Evolutionary conservation across 1,140 invertebrate genomes (phyloP).

Genomic region (Halyomorpha halys): DNA sequence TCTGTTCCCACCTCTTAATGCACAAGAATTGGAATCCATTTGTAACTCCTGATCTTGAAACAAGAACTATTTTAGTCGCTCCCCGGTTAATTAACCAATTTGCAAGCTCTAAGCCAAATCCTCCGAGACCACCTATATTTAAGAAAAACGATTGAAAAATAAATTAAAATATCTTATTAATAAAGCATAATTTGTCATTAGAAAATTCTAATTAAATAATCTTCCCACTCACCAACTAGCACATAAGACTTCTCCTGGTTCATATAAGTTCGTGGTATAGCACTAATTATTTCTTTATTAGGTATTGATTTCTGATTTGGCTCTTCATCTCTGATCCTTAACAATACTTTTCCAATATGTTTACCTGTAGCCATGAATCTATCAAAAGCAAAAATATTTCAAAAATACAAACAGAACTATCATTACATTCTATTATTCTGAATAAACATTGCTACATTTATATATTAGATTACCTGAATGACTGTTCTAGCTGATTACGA

Average conservation of each 20-base stretch:
- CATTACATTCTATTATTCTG: not conserved
- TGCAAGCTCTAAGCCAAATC: slow-evolving; percentile 88
- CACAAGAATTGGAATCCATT: slow-evolving; percentile 80
- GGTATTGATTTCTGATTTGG: slow-evolving; percentile 36
- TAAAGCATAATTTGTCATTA: not conserved
- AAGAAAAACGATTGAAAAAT: not conserved
- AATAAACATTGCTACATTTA: not conserved
- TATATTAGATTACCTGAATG: slow-evolving; percentile 50
- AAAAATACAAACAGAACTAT: not conserved
- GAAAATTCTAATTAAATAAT: too few species aligned
- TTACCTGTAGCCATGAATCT: slow-evolving; percentile 92
- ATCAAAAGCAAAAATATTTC: too few species aligned
- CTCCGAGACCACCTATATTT: slow-evolving; percentile 73
- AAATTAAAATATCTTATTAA: not conserved
- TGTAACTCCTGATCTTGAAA: slow-evolving; percentile 74
- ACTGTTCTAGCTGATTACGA: slow-evolving; percentile 77
- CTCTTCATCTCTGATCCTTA: slow-evolving; percentile 77
- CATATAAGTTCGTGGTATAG: slow-evolving; percentile 77
- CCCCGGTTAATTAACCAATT: slow-evolving; percentile 85
- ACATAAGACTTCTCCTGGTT: slow-evolving; percentile 79
- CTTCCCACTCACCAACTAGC: slow-evolving; percentile 44
- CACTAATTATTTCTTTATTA: slow-evolving; percentile 48
- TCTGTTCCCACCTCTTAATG: slow-evolving; percentile 60
- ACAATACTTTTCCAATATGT: slow-evolving; percentile 91
- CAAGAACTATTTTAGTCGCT: slow-evolving; percentile 71